Base-by-base conservation (phyloP, 2,113 vertebrate species). In the Melanerpes formicivorus region DNA sequence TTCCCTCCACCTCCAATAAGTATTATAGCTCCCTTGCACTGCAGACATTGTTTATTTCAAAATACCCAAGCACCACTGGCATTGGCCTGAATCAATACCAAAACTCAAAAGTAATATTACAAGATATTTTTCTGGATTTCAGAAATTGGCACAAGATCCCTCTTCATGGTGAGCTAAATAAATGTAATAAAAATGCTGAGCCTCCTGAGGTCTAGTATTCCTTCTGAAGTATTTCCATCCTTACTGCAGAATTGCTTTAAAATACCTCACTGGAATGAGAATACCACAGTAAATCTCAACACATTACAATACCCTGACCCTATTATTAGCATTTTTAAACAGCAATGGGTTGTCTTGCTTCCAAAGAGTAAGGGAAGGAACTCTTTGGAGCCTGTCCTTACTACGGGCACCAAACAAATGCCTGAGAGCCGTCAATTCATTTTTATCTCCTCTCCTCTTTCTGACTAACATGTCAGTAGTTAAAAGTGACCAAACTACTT, bases 161-260 rank as follows among this genome's bases (percentile, higher is more conserved):
- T 62, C 92, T 90, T 86, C 85, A 81, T 56, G 94, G 95, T 87
- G 89, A 95, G 74, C 76, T 85, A 86, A 95, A 96, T 95, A 96
- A 88, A 91, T 90, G 76, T 85, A 97, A 97, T 97, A 95, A 97
- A 95, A 96, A 86, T 4, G 70, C 65, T 96, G 92, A 97, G 95
- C 95, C 93, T 89, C 67, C 84, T 54, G 44, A 94, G 48, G 80
- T 89, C 80, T 93, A 95, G 44, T 90, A 90, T 92, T 97, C 93
- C 58, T 97, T 91, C 72, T 55, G 62, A 95, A 95, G 74, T 85
- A 93, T 94, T 91, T 91, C 71, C 89, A 85, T 93, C 84, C 83
- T 95, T 97, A 96, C 30, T 95, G 69, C 58, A 95, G 90, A 96
- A 94, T 90, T 91, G 87, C 88, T 96, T 96, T 92, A 84, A 93